Evolutionary conservation across 2,113 vertebrate genomes (phyloP).

Genomic region (Brienomyrus longianalis): DNA sequence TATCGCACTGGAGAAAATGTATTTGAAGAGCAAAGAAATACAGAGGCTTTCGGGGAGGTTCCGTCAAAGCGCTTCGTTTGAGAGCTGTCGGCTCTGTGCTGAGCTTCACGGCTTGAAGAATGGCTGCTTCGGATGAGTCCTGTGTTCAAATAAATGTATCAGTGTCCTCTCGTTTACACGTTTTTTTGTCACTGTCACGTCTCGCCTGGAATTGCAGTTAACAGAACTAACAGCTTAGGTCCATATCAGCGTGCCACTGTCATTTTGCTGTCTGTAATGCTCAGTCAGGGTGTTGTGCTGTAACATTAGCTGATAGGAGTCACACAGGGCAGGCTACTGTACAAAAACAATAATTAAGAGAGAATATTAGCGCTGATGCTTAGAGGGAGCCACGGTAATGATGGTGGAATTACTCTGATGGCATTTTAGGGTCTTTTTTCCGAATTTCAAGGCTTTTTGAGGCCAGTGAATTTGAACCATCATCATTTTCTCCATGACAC

Average conservation of each 20-base stretch:
- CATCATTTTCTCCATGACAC: background rate
- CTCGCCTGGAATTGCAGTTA: background rate
- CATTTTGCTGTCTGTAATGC: background rate
- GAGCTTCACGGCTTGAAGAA: background rate
- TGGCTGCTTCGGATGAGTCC: background rate
- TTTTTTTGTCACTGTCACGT: background rate
- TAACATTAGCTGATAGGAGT: background rate
- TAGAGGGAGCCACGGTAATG: background rate
- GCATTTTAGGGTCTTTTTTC: background rate
- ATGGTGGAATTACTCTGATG: background rate
- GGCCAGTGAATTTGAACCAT: background rate
- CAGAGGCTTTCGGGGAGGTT: background rate
- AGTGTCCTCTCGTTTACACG: background rate
- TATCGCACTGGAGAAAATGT: background rate
- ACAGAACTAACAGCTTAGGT: background rate
- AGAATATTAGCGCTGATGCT: background rate
- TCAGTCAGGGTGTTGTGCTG: background rate
- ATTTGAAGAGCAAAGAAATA: background rate
- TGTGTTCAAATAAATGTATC: background rate
- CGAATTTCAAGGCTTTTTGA: background rate
- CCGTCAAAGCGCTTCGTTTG: background rate
- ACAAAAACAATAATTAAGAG: slow-evolving; percentile 6
- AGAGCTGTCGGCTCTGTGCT: background rate
- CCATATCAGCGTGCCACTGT: background rate
- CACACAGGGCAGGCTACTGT: background rate